Evolutionary conservation across 2,888 invertebrate species (phyloP).

Genomic region (Dichetophora obliterata): DNA sequence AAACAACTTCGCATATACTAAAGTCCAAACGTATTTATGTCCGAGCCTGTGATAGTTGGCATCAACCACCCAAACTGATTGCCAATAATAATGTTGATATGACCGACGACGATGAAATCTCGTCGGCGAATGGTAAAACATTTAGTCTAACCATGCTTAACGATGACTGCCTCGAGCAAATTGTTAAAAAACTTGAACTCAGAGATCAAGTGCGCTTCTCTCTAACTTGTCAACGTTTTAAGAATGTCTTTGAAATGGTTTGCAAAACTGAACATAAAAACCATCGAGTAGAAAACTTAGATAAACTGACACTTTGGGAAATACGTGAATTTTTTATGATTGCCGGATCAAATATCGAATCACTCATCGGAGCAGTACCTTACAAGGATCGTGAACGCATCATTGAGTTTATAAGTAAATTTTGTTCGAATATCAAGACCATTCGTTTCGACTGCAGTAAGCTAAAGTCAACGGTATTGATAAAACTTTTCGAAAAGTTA

Average conservation of each 20-base stretch:
- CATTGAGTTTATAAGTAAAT: constrained; percentile 38
- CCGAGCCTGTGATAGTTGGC: constrained; percentile 45
- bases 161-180: constrained; percentile 45
- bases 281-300: constrained; percentile 13
- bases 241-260: constrained; percentile 36
- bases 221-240: constrained; percentile 35
- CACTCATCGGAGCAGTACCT: constrained; percentile 31
- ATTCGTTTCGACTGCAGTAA: constrained; percentile 33
- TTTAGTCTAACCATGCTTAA: constrained; percentile 31
- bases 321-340: constrained; percentile 41
- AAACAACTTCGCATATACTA: constrained; percentile 25
- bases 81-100: background rate
- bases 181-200: constrained; percentile 35
- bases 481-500: constrained; percentile 23
- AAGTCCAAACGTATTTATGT: constrained; percentile 27
- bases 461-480: constrained; percentile 20
- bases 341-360: constrained; percentile 38
- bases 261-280: constrained; percentile 39
- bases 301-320: constrained; percentile 41
- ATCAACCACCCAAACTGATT: constrained; percentile 34
- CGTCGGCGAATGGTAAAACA: background rate
- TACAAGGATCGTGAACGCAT: constrained; percentile 41
- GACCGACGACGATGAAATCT: background rate
- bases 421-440: constrained; percentile 27
- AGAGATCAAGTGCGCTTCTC: constrained; percentile 44